These are phyloP conservation scores for Rhagoletis zephyria DNA, from an alignment of 1,140 invertebrate genomes.

Conservation along the genomic window DNA sequence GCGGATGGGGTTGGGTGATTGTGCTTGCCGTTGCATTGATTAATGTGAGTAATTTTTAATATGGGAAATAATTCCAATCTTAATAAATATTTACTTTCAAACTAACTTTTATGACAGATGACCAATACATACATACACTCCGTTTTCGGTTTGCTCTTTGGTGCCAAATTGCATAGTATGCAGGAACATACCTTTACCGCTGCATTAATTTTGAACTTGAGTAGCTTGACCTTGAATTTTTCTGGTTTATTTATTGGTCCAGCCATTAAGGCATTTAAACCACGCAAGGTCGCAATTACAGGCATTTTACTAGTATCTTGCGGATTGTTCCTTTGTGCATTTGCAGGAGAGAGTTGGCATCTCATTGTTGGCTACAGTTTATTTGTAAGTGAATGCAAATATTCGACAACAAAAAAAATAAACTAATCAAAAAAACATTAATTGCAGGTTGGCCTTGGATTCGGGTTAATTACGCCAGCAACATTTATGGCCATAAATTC, in stretches of 20 bases:
- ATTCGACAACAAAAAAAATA: conserved; percentile 19
- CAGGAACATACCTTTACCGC: conserved; percentile 80
- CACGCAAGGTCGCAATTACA: conserved; percentile 77
- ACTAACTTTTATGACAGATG: conserved; percentile 75
- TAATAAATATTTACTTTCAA: not conserved
- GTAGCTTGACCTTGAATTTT: conserved; percentile 81
- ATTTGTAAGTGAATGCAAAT: conserved; percentile 67
- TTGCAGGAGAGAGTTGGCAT: conserved; percentile 78
- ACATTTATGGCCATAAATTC: conserved; percentile 82
- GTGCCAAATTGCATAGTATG: conserved; percentile 78
- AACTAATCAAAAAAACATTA: not conserved
- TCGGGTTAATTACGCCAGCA: conserved; percentile 79
- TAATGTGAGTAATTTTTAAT: conserved; percentile 76
- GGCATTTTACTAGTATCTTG: conserved; percentile 77
- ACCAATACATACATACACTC: conserved; percentile 83
- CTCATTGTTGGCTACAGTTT: conserved; percentile 81
- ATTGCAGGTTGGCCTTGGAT: conserved; percentile 77
- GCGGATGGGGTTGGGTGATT: conserved; percentile 81
- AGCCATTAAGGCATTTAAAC: conserved; percentile 78
- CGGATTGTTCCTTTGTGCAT: conserved; percentile 78
- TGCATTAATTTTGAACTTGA: conserved; percentile 80
- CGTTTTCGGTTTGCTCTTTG: conserved; percentile 81
- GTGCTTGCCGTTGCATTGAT: conserved; percentile 77
- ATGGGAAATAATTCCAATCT: not conserved
- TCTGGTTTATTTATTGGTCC: conserved; percentile 80